phyloP scores from a whole-genome alignment of 1,140 invertebrate genomes.

The Heliconius melpomene region DNA sequence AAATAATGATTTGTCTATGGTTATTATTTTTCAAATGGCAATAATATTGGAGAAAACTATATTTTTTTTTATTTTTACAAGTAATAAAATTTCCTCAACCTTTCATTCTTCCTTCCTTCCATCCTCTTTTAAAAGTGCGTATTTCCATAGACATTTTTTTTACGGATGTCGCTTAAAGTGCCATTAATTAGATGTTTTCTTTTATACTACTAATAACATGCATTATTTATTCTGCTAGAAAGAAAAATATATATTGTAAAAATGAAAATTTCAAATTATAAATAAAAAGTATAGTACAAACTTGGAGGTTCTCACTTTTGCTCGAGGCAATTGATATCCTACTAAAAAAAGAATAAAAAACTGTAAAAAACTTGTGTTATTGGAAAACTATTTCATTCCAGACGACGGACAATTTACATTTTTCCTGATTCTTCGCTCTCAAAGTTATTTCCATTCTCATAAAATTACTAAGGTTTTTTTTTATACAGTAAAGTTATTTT shows the following conservation, averaged over 20 bases:
- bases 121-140: no score
- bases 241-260: not conserved
- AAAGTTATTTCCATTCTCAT: conserved; percentile 1
- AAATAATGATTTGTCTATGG: no score
- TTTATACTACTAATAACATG: no score
- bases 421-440: conserved; percentile 4
- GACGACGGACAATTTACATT: not conserved
- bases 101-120: no score
- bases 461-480: not conserved
- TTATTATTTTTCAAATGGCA: no score
- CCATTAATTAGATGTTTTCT: no score
- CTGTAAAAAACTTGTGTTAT: conserved; percentile 16
- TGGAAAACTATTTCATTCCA: conserved; percentile 27
- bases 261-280: not conserved
- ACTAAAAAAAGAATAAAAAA: conserved; percentile 35
- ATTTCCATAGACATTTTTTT: no score
- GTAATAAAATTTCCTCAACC: no score
- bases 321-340: conserved; percentile 17
- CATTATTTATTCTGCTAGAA: no score
- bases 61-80: no score
- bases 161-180: no score
- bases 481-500: not conserved
- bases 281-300: not conserved
- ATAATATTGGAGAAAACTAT: no score
- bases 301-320: not conserved